Evolutionary conservation across 2,113 vertebrate species (phyloP).

Genomic region (Panthera uncia): DNA sequence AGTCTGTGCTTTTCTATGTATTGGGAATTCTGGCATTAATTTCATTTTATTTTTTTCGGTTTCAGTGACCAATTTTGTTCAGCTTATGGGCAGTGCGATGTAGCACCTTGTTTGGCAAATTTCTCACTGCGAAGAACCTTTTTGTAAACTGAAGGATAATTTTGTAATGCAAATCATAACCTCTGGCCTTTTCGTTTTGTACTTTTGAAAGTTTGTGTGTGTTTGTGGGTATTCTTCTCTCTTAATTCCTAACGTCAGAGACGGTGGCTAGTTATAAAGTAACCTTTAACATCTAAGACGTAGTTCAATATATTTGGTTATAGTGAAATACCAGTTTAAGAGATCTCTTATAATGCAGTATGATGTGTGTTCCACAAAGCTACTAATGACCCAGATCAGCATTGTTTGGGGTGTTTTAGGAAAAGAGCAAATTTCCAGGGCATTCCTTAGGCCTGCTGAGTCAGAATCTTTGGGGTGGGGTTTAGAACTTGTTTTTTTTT

Average conservation of each 20-base stretch:
- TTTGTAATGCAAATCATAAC: not conserved
- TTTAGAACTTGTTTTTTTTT: not conserved
- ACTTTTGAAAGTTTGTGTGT: not conserved
- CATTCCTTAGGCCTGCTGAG: not conserved
- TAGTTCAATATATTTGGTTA: not conserved
- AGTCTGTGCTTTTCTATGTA: not conserved
- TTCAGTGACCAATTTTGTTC: conserved; percentile 5
- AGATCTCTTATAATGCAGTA: not conserved
- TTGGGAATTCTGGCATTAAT: not conserved
- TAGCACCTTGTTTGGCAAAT: not conserved
- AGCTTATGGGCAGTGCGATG: not conserved
- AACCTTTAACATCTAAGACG: not conserved
- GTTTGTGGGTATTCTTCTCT: not conserved
- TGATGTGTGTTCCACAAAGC: not conserved
- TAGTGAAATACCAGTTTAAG: not conserved
- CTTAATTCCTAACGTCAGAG: not conserved
- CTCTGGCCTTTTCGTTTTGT: not conserved
- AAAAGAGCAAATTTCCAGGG: not conserved
- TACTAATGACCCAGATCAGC: not conserved
- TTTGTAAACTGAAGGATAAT: conserved; percentile 3
- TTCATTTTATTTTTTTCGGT: not conserved
- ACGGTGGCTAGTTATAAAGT: not conserved
- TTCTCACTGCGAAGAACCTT: not conserved
- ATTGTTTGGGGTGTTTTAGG: not conserved
- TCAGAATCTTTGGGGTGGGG: not conserved